Evolutionary conservation across 2,113 vertebrate genomes (phyloP).

Genomic region (Pygoscelis adeliae): DNA sequence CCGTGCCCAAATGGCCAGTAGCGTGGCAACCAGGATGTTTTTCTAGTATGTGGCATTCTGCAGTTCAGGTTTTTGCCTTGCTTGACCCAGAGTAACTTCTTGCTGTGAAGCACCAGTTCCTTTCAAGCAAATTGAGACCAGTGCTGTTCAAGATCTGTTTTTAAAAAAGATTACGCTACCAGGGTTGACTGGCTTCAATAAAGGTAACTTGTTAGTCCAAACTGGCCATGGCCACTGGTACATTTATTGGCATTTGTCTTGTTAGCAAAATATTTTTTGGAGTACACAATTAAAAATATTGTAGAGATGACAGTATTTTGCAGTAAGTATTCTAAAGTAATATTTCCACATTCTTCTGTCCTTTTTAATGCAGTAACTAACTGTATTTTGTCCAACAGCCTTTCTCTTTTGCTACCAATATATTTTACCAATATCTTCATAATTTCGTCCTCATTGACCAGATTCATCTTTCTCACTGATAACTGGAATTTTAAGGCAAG

Average conservation of each 20-base stretch:
- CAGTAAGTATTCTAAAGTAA: not conserved
- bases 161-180: not conserved
- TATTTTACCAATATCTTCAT: not conserved
- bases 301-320: not conserved
- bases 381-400: not conserved
- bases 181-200: not conserved
- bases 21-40: not conserved
- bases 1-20: not conserved
- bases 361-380: not conserved
- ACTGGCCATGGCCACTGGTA: not conserved
- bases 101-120: not conserved
- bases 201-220: not conserved
- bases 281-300: not conserved
- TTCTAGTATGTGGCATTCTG: not conserved
- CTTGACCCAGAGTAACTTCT: not conserved
- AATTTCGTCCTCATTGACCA: not conserved
- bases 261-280: not conserved
- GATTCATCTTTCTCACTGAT: not conserved
- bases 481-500: not conserved
- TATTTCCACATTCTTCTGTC: not conserved
- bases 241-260: not conserved
- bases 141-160: not conserved
- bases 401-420: not conserved
- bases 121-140: not conserved
- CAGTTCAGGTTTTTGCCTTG: not conserved